Percentiles rank a stretch among this genome's conserved stretches.
These are phyloP conservation scores for Meganola albula DNA, from an alignment of 2,888 invertebrate species.

Conservation along the genomic window DNA sequence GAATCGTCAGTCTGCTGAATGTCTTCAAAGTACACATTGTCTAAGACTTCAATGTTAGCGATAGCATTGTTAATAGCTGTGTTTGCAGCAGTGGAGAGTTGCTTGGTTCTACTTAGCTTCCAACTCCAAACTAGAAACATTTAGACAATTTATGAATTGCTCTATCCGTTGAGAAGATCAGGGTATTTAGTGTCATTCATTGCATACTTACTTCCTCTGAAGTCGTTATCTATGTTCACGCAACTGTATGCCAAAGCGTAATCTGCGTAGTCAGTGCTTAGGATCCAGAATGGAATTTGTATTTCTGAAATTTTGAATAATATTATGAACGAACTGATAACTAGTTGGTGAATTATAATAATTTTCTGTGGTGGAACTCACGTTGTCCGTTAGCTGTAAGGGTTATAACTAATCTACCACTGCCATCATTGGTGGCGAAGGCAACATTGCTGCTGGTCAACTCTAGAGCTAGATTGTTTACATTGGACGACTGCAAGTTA, in stretches of 20 bases:
- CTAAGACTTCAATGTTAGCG: conserved; percentile 33
- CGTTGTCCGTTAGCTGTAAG: conserved; percentile 16
- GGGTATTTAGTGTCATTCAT: not conserved
- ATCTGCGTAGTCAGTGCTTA: conserved; percentile 76
- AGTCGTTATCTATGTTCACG: conserved; percentile 38
- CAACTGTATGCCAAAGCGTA: conserved; percentile 81
- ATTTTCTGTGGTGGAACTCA: no score
- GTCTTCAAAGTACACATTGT: conserved; percentile 40
- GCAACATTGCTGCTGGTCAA: conserved; percentile 28
- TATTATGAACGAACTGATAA: not conserved
- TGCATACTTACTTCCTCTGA: conserved; percentile 34
- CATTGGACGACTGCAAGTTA: conserved; percentile 34
- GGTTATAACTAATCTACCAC: conserved; percentile 39
- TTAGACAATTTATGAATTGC: not conserved
- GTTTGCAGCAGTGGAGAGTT: conserved; percentile 28
- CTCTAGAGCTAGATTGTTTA: conserved; percentile 31
- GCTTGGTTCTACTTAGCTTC: conserved; percentile 49
- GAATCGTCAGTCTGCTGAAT: conserved; percentile 38
- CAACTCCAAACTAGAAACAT: conserved; percentile 48
- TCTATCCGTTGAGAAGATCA: not conserved
- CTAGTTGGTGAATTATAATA: no score
- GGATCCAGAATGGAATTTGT: conserved; percentile 43
- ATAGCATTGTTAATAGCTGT: conserved; percentile 38
- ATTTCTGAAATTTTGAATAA: conserved; percentile 29
- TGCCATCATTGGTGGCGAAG: conserved; percentile 32